Conservation (phyloP, 2,888 invertebrate genomes). For the Hemicrepidius hirtus region DNA sequence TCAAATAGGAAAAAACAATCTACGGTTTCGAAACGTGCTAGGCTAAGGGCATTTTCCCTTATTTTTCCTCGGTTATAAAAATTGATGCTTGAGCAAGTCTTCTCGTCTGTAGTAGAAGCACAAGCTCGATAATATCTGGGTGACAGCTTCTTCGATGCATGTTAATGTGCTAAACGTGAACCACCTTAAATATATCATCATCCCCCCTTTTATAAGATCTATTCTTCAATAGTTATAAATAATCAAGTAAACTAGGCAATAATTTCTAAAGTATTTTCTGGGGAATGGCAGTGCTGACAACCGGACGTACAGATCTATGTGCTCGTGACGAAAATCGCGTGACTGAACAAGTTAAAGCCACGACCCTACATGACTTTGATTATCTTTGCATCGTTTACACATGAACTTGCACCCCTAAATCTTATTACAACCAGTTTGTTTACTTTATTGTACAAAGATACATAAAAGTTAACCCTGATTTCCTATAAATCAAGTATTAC, state of each 20-base stretch:
- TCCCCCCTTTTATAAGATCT: background rate
- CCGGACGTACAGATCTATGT: constrained; percentile 64
- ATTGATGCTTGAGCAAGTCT: constrained; percentile 29
- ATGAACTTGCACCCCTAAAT: constrained; percentile 58
- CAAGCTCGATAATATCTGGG: constrained; percentile 16
- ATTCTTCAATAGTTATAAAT: constrained; percentile 36
- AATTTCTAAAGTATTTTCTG: constrained; percentile 43
- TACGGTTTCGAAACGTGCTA: constrained; percentile 25
- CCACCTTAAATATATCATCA: constrained; percentile 16
- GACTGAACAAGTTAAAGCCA: constrained; percentile 59
- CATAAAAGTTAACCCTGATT: constrained; percentile 38
- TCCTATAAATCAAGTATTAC: constrained; percentile 34
- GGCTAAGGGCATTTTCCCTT: background rate
- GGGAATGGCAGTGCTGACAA: constrained; percentile 61
- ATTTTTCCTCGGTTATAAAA: constrained; percentile 31
- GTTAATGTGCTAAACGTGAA: constrained; percentile 18
- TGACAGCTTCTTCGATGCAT: constrained; percentile 28
- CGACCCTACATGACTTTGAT: constrained; percentile 59
- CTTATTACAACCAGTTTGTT: constrained; percentile 45
- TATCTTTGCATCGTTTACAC: constrained; percentile 62
- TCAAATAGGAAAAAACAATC: constrained; percentile 55
- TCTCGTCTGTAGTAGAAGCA: constrained; percentile 14
- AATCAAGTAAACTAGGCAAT: constrained; percentile 43
- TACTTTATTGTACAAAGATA: constrained; percentile 43
- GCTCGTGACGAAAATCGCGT: constrained; percentile 64